Conservation (phyloP, 1,140 invertebrate genomes). For the Danaus melanippus region DNA sequence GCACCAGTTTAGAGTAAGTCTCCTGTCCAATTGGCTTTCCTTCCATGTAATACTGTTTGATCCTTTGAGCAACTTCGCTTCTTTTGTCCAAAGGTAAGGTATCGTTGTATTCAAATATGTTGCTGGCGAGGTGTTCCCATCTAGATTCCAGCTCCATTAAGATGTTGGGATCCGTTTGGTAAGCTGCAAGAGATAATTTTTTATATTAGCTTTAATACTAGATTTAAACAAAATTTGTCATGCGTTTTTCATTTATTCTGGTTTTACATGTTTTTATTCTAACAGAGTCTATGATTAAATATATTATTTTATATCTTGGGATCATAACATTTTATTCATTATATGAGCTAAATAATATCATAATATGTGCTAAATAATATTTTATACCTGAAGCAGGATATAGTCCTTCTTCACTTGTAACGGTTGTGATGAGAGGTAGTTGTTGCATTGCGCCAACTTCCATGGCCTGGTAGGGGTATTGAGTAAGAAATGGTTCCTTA, state of each 20-base stretch:
- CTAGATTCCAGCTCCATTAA: constrained; percentile 70
- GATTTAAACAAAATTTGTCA: too few species aligned
- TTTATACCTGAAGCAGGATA: constrained; percentile 74
- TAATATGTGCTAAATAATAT: too few species aligned
- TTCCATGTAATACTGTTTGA: constrained; percentile 74
- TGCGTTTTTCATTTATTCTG: too few species aligned
- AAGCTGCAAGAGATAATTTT: constrained; percentile 52
- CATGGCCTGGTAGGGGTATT: constrained; percentile 73
- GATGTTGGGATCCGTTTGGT: constrained; percentile 53
- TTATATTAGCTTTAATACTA: background rate
- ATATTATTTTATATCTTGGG: too few species aligned
- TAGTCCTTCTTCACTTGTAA: constrained; percentile 75
- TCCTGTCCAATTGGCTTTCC: constrained; percentile 64
- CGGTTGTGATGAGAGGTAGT: constrained; percentile 74
- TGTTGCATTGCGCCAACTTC: constrained; percentile 66
- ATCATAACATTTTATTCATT: too few species aligned
- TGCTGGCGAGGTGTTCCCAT: constrained; percentile 74
- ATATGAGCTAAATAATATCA: too few species aligned
- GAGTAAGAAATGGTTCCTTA: constrained; percentile 71
- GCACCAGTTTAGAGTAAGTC: constrained; percentile 46
- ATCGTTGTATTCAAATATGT: constrained; percentile 76
- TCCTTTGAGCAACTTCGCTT: constrained; percentile 58
- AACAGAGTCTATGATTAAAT: too few species aligned
- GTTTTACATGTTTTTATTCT: too few species aligned
- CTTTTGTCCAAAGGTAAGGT: constrained; percentile 68